A percentile compares a stretch with the other conserved stretches of the same genome.
phyloP scores from a whole-genome alignment of 2,888 invertebrate genomes.

The Harpalus rufipes region DNA sequence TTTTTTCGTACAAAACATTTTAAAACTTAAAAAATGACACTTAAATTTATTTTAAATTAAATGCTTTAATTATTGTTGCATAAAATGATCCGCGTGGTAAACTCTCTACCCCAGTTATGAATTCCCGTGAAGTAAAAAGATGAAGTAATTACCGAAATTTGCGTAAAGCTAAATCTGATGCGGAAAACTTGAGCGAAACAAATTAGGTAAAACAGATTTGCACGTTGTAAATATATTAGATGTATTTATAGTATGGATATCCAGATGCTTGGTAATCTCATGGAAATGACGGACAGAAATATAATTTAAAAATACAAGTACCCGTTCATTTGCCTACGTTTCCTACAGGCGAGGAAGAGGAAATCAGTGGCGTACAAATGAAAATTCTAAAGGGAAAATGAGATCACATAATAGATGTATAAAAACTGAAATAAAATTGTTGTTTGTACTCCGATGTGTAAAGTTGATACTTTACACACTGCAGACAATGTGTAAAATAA shows the following conservation, averaged over 20 bases:
- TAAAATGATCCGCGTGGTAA: no score
- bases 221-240: slow-evolving; percentile 47
- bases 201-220: slow-evolving; percentile 30
- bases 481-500: no score
- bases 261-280: slow-evolving; percentile 48
- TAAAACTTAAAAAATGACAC: no score
- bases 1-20: no score
- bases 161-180: not conserved
- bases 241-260: slow-evolving; percentile 39
- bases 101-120: no score
- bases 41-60: no score
- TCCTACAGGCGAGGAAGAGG: slow-evolving; percentile 3
- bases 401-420: not conserved
- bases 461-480: no score
- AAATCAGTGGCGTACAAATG: slow-evolving; percentile 8
- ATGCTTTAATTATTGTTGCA: no score
- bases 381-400: not conserved
- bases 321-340: slow-evolving; percentile 38
- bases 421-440: no score
- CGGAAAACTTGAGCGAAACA: slow-evolving; percentile 7
- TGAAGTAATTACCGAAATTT: no score
- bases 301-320: slow-evolving; percentile 52
- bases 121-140: no score
- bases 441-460: no score
- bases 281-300: slow-evolving; percentile 49